Percentiles rank a stretch among this genome's conserved stretches.
phyloP scores from a whole-genome alignment of 2,888 invertebrate genomes.

The Scelioninae gen. 1 region DNA sequence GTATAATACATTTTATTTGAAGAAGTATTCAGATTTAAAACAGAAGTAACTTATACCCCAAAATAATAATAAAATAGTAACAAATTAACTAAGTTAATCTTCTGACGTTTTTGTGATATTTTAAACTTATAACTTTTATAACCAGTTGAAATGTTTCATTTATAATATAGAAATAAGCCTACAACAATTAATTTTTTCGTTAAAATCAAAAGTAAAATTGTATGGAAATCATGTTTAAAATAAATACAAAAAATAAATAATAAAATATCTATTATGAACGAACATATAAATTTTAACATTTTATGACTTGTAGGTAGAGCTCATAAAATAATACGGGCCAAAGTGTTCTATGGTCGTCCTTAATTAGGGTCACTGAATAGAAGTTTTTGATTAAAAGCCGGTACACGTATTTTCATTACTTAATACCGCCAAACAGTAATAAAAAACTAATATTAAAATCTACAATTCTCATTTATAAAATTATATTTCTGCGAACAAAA shows the following conservation, averaged over 20 bases:
- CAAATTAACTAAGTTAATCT: background rate
- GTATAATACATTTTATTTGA: background rate
- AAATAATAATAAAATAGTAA: background rate
- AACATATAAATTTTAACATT: background rate
- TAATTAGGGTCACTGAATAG: background rate
- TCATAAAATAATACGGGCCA: background rate
- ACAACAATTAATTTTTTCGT: background rate
- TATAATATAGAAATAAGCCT: background rate
- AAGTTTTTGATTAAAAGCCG: slow-evolving; percentile 2
- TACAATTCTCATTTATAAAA: background rate
- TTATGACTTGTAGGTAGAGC: slow-evolving; percentile 3
- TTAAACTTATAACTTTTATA: background rate
- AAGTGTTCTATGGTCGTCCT: background rate
- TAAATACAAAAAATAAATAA: background rate
- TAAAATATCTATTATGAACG: background rate
- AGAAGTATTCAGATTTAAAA: slow-evolving; percentile 1
- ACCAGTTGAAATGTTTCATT: no score
- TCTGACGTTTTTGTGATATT: background rate
- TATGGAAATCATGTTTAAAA: background rate
- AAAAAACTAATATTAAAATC: slow-evolving; percentile 1
- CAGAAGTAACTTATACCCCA: background rate
- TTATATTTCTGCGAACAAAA: background rate
- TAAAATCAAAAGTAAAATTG: background rate
- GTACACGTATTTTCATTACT: background rate
- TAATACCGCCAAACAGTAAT: background rate